Evolutionary conservation across 2,888 invertebrate species (phyloP), one percentile per base, ranked within the genome.

Genomic region (Steromphala cineraria): DNA sequence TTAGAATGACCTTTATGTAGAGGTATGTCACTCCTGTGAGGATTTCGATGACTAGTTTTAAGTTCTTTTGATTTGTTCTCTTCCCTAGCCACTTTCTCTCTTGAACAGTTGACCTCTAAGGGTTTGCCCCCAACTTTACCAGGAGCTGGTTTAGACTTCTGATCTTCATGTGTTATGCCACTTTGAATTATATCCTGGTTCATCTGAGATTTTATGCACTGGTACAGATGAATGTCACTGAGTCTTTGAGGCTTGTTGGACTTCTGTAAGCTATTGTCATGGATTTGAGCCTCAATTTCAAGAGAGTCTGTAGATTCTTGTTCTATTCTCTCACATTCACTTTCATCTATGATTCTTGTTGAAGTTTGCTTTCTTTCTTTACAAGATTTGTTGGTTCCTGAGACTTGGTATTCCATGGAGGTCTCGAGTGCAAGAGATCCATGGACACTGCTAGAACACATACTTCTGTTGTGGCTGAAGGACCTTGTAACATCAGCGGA

Each of bases 251-350:
- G 19, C n/a, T 71, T 71, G 28, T 19, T 40, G 36, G 28, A 10
- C 17, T 31, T 71, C 13, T 19, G 19, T 40, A 19, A 36, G n/a
- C 36, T 19, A 7, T 71, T 28, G n/a, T 15, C 28, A 36, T 71
- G 71, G 8, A 71, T 40, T 36, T 71, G 71, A 36, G 40, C 71
- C 36, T 71, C 71, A n/a, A 24, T 71, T 71, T 71, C 40, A 71
- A 71, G 17, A 19, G 36, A 36, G 71, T 71, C 71, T 7, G 40
- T 24, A 21, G 56, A 56, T 46, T 46, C 46, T 13, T 46, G 46
- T 10, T 46, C 46, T 46, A 46, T 5, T 46, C 13, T 46, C 13
- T 46, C 46, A 46, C 1, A 10, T 46, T 5, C 7, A 46, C 10
- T 10, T 46, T 46, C 46, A 1, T 46, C 10, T 4, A 46, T 10